Base-by-base conservation (phyloP, 2,888 invertebrate species). In the Drosophila antonietae region DNA sequence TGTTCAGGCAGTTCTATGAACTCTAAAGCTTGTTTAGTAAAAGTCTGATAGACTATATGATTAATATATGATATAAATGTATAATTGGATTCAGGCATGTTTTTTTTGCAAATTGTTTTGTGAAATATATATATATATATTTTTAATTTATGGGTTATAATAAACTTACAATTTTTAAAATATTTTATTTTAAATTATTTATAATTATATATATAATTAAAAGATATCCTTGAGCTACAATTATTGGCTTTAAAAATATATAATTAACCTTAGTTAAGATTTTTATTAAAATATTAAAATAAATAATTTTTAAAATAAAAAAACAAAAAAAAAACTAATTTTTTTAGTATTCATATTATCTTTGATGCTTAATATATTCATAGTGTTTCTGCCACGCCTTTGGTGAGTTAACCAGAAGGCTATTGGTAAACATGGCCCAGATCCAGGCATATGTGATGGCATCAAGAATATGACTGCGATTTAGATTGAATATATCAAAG, bases 391-490 rank as follows among this genome's bases (percentile, higher is more conserved):
- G 8, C 70, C 77, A 67, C 14, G 37, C 49, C 0, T 1, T 0
- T 2, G 44, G 18, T 0, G 74, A 57, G 10, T 57, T 70, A 6
- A 86, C 56, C 28, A 83, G 12, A 3, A 86, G 12, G n/a, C 67
- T 68, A 18, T 82, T 86, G 0, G 67, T 41, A 41, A 81, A 81
- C 87, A 82, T 82, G 28, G 68, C 52, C 12, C 53, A 53, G 0
- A 73, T 8, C 79, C 81, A 87, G 14, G 58, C 51, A 6, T 58
- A 37, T 23, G 57, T 47, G 0, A 84, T 6, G 0, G 37, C 10
- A 10, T 76, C 59, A 18, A 84, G 20, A 44, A 76, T 51, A 12
- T 55, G 47, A 14, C 67, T 46, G 6, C 61, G 61, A 31, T 70
- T 56, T 2, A 76, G 12, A 3, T 41, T 7, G 23, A 88, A 82